Evolutionary conservation across 2,797 vertebrate genomes (phyloP).

Genomic region (Coilia nasus): DNA sequence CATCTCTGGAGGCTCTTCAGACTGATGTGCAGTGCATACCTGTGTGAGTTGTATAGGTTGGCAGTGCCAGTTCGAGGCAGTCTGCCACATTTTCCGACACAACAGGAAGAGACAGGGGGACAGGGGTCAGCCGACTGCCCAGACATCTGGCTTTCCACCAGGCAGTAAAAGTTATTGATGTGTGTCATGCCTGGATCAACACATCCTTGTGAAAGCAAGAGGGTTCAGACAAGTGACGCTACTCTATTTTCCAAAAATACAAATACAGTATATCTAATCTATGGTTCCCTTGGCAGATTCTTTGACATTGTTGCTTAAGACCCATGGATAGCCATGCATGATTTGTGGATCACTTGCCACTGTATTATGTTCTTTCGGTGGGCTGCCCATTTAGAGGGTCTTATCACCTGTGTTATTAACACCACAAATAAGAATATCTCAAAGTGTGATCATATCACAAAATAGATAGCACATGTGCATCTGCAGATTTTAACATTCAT

Average conservation of each 20-base stretch:
- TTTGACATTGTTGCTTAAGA: not conserved
- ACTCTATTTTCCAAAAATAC: not conserved
- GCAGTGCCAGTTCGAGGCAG: not conserved
- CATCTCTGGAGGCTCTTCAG: not conserved
- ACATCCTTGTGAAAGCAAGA: not conserved
- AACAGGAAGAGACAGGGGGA: not conserved
- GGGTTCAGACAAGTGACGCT: not conserved
- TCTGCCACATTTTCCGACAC: not conserved
- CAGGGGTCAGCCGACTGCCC: not conserved
- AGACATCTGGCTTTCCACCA: not conserved
- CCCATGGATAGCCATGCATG: not conserved
- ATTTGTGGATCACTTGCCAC: not conserved
- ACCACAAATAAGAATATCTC: too few species aligned
- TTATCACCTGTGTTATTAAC: too few species aligned
- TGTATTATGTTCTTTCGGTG: too few species aligned
- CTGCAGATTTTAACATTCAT: too few species aligned
- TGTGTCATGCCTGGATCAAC: conserved; percentile 13
- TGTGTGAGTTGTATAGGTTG: not conserved
- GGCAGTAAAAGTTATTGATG: not conserved
- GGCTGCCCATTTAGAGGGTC: too few species aligned
- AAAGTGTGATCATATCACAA: too few species aligned
- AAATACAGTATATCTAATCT: not conserved
- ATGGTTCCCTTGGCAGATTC: not conserved
- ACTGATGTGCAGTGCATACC: not conserved
- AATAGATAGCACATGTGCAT: too few species aligned